Percentiles rank a stretch among this genome's conserved stretches.
These are phyloP conservation scores for Acleris literana DNA, from an alignment of 2,888 invertebrate genomes.

Conservation along the genomic window DNA sequence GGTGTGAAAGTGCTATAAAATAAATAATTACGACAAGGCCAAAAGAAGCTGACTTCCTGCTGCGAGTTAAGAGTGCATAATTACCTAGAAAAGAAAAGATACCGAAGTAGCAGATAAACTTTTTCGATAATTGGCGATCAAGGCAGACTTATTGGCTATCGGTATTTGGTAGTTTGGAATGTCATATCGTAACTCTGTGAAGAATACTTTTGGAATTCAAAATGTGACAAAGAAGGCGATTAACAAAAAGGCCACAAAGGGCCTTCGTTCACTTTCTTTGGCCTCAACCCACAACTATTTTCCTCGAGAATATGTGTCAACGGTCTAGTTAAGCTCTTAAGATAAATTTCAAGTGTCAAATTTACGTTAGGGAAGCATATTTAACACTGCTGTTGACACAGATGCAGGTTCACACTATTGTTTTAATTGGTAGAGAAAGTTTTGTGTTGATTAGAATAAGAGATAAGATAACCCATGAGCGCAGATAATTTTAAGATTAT, in stretches of 20 bases:
- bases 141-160: constrained; percentile 48
- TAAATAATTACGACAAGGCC: constrained; percentile 15
- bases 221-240: constrained; percentile 54
- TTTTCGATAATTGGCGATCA: constrained; percentile 49
- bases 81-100: constrained; percentile 23
- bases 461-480: constrained; percentile 3
- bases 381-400: constrained; percentile 24
- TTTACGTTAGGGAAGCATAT: constrained; percentile 42
- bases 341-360: constrained; percentile 51
- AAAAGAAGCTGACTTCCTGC: constrained; percentile 14
- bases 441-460: constrained; percentile 6
- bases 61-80: constrained; percentile 24
- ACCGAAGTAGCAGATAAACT: constrained; percentile 43
- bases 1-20: constrained; percentile 35
- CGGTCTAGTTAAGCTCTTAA: constrained; percentile 47
- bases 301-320: constrained; percentile 43
- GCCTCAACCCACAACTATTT: constrained; percentile 46
- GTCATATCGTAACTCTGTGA: constrained; percentile 56
- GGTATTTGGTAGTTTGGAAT: constrained; percentile 44
- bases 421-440: constrained; percentile 36
- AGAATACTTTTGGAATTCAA: constrained; percentile 60
- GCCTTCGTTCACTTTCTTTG: constrained; percentile 58
- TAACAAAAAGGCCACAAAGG: constrained; percentile 53
- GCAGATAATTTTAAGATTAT: neutral
- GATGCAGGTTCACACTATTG: constrained; percentile 23